Base-by-base conservation (phyloP, 2,113 vertebrate species). In the Oreochromis tanganicae region DNA sequence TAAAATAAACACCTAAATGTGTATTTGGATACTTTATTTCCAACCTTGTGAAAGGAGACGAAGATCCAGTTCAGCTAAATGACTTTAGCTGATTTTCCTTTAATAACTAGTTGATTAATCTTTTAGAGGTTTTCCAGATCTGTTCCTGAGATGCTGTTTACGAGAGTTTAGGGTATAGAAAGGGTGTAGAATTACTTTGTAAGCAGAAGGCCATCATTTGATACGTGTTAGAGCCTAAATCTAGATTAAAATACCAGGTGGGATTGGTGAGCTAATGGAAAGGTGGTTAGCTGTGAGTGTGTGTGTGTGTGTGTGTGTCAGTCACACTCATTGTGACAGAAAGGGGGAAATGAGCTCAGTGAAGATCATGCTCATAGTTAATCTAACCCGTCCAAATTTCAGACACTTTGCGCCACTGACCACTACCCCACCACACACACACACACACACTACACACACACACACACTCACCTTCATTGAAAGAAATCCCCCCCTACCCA, bases 311-410 rank as follows among this genome's bases (percentile, higher is more conserved):
- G 41, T 12, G 6, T 36, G 61, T 71, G 38, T 85, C 12, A 12
- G 59, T n/a, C 12, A 32, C 71, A 46, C 78, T 80, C 43, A 59
- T n/a, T 34, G 9, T 55, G 71, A 85, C 88, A 94, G 85, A 90
- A 94, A 91, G 90, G 52, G 92, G 88, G 91, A 95, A 96, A 93
- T 91, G 68, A 93, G 91, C 93, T 93, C 83, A 91, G 46, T 75
- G 91, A 89, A 94, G 92, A 96, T 96, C 91, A 94, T 91, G 85
- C 73, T 92, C 81, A 56, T 48, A 34, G 79, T 84, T 94, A 94
- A 95, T 95, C 94, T 91, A 84, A 92, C 82, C 88, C 87, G 6
- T 85, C 52, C 52, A 86, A 87, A 90, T 88, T 91, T 93, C 92
- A 94, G 87, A 95, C 95, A 91, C 91, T 91, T 88, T 9, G 38